These are phyloP conservation scores for Hylaeus volcanicus DNA, from an alignment of 1,140 invertebrate species.

Conservation along the genomic window DNA sequence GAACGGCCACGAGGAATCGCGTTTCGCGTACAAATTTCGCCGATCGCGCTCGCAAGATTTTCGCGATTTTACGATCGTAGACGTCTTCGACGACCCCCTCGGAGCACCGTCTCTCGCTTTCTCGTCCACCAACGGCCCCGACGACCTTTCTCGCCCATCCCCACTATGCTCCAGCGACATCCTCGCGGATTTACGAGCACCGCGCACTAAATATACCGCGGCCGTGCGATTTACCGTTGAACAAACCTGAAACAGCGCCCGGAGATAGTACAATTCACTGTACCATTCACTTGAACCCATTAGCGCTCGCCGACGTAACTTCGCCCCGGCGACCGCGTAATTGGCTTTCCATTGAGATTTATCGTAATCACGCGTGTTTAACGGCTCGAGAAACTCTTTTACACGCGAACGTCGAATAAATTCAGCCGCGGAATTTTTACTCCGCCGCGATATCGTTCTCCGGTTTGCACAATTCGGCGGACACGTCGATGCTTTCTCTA, in stretches of 20 bases:
- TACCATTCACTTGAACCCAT: constrained; percentile 68
- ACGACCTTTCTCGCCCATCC: neutral
- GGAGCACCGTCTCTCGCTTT: neutral
- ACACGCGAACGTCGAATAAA: constrained; percentile 29
- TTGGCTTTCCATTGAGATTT: constrained; percentile 66
- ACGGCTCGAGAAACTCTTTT: constrained; percentile 32
- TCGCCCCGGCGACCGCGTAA: constrained; percentile 49
- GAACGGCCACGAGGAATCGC: neutral
- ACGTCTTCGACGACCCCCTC: neutral
- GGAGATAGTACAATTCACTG: constrained; percentile 63
- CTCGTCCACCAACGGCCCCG: too few species aligned
- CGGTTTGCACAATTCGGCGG: neutral
- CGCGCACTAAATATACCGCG: constrained; percentile 50
- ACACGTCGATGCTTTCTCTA: neutral
- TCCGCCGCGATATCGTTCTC: too few species aligned
- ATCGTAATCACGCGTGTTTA: constrained; percentile 62
- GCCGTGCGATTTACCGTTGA: constrained; percentile 45
- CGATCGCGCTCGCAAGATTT: constrained; percentile 17
- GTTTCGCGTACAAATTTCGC: constrained; percentile 27
- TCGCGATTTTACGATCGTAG: constrained; percentile 6
- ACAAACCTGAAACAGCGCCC: constrained; percentile 56
- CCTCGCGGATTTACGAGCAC: constrained; percentile 52
- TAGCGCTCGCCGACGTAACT: constrained; percentile 58
- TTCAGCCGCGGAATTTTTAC: too few species aligned
- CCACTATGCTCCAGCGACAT: neutral